A percentile compares a stretch with the other conserved stretches of the same genome.
phyloP scores from a whole-genome alignment of 2,888 invertebrate species.

The Priapulus caudatus region DNA sequence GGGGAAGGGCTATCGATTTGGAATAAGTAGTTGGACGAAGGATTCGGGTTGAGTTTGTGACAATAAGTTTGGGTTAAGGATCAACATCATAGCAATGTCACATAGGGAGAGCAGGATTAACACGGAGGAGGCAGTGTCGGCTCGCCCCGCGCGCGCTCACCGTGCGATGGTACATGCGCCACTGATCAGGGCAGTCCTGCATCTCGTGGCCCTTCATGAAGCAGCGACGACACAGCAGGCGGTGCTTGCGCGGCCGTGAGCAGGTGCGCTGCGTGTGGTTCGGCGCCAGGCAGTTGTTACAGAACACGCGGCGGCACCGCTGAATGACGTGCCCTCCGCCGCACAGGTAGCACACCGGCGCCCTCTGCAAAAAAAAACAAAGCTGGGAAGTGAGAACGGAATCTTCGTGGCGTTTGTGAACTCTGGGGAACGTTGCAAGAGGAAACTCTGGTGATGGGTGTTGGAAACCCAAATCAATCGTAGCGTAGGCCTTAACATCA shows the following conservation, averaged over 20 bases:
- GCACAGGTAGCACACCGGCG: neutral
- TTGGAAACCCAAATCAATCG: too few species aligned
- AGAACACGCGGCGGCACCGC: neutral
- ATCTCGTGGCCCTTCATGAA: neutral
- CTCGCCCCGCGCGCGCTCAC: neutral
- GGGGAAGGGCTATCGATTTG: too few species aligned
- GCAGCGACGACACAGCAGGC: neutral
- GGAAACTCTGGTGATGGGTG: too few species aligned
- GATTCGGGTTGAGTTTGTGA: too few species aligned
- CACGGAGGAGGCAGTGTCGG: neutral
- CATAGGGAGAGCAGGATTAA: neutral
- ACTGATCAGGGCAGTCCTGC: conserved; percentile 1
- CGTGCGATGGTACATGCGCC: neutral
- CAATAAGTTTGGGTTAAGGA: too few species aligned
- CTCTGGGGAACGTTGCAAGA: too few species aligned
- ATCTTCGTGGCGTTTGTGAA: too few species aligned
- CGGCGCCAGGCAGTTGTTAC: neutral
- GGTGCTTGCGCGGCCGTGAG: neutral
- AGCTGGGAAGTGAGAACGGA: too few species aligned
- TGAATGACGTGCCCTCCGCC: neutral
- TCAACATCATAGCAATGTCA: too few species aligned
- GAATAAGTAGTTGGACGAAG: too few species aligned
- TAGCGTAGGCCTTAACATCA: too few species aligned
- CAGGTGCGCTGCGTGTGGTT: neutral
- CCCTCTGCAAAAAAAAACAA: neutral